Base-by-base conservation (phyloP, 2,888 invertebrate species). In the Teleiodes luculella region DNA sequence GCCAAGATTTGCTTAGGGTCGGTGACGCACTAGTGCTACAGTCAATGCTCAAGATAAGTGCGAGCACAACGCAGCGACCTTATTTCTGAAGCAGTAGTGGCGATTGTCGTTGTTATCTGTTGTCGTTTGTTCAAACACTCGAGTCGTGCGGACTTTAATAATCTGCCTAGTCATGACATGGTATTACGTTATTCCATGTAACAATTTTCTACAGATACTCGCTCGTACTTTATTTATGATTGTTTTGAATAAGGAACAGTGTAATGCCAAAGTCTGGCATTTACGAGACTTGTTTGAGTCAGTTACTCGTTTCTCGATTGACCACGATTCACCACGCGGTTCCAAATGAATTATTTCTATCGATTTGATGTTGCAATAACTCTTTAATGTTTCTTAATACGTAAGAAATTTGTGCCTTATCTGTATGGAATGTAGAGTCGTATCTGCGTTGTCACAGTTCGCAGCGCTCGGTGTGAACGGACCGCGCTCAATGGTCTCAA, bases 401-500 rank as follows among this genome's bases (percentile, higher is more conserved):
- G 24, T 28, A 11, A 28, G 16, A 36, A 36, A 36, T 14, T 8
- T 49, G 30, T 43, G 43, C 43, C 49, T 52, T 45, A 45, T 36
- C n/a, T 36, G n/a, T 31, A 46, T 5, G 20, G 48, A 20, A 33
- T 33, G 28, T 35, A 51, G 51, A 35, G 52, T 47, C 14, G 35
- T 33, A 11, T 36, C 20, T 20, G 6, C 11, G 16, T 39, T 47
- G 55, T 45, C 47, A 41, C 51, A 51, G 43, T 46, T 48, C 37
- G 54, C 41, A 10, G 52, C 48, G 49, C 13, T 35, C 49, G 35
- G 35, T 43, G 49, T 57, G 54, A 60, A 57, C 52, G 55, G 41
- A 43, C 39, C 51, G 50, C 52, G 39, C 51, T 52, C 54, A 55
- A 57, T 57, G 55, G 49, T 54, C 54, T 56, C 56, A 54, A 56